phyloP scores from a whole-genome alignment of 2,113 vertebrate species.

The Alaudala cheleensis region DNA sequence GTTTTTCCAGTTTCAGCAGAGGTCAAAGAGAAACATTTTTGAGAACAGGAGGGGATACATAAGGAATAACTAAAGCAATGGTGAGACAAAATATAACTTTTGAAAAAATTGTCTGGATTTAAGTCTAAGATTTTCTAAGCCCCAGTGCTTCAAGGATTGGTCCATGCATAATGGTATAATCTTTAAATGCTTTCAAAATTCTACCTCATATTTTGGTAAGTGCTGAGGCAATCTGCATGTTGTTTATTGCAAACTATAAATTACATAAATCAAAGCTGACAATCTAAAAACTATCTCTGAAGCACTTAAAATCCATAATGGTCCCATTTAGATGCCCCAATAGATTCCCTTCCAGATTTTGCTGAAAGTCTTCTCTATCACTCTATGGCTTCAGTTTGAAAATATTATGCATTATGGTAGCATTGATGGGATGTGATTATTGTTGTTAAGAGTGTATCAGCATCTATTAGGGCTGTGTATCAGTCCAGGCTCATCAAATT shows the following conservation, averaged over 20 bases:
- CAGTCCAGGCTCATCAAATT: not conserved
- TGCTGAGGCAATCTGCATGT: not conserved
- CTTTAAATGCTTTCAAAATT: not conserved
- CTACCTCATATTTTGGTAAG: not conserved
- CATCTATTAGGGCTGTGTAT: not conserved
- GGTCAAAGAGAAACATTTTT: not conserved
- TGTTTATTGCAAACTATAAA: not conserved
- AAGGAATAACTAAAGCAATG: not conserved
- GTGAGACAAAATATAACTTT: not conserved
- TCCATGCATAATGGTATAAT: not conserved
- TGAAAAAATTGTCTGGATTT: not conserved
- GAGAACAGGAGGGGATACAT: not conserved
- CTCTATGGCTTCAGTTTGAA: not conserved
- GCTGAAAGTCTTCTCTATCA: not conserved
- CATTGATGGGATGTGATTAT: slow-evolving; percentile 6
- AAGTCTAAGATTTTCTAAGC: not conserved
- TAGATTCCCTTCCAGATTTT: not conserved
- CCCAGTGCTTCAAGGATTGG: not conserved
- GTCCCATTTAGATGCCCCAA: not conserved
- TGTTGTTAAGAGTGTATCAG: not conserved
- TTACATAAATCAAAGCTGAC: not conserved
- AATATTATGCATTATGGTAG: not conserved
- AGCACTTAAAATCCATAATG: slow-evolving; percentile 17
- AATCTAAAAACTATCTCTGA: not conserved
- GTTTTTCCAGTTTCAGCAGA: not conserved